phyloP scores from a whole-genome alignment of 2,113 vertebrate genomes.

The Vulpes ferrilata region DNA sequence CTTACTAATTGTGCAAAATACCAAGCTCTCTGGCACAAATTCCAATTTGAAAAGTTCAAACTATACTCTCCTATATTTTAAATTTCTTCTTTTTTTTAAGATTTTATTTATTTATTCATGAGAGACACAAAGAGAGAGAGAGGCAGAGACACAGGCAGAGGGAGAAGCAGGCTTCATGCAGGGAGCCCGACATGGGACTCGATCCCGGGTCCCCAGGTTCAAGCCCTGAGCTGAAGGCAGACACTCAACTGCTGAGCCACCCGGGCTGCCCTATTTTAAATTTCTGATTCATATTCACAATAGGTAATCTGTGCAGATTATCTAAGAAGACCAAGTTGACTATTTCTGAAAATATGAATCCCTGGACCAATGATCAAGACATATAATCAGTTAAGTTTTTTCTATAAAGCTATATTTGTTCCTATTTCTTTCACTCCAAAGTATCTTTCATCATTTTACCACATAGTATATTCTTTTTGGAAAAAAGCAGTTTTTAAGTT shows the following conservation, averaged over 20 bases:
- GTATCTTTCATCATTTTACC: neutral
- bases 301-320: neutral
- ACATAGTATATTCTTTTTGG: neutral
- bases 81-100: neutral
- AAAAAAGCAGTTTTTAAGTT: constrained; percentile 2
- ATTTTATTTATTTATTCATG: no score
- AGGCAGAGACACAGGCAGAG: no score
- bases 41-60: constrained; percentile 11
- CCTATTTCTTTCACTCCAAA: neutral
- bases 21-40: neutral
- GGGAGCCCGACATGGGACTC: no score
- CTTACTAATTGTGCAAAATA: neutral
- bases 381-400: neutral
- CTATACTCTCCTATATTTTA: neutral
- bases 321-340: constrained; percentile 10
- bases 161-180: no score
- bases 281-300: neutral
- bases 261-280: neutral
- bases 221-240: no score
- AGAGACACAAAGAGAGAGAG: no score
- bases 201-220: no score
- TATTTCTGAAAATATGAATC: constrained; percentile 42
- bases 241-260: no score
- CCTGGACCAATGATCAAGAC: neutral
- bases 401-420: neutral